A percentile compares a stretch with the other conserved stretches of the same genome.
Conservation (phyloP, 1,140 invertebrate species). For the Holotrichia oblita region DNA sequence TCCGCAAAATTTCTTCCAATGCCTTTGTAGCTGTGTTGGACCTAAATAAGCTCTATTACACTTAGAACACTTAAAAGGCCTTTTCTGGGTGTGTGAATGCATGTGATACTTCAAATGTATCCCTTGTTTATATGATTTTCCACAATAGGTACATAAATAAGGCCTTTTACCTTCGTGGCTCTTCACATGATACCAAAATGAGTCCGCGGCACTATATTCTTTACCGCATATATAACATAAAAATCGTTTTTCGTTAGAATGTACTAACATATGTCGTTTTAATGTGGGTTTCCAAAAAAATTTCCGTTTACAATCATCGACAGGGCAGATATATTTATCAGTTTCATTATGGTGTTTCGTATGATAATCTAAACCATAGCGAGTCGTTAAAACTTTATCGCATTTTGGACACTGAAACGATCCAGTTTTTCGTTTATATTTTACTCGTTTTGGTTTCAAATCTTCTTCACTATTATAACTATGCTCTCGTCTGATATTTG, state of each 20-base stretch:
- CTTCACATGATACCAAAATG: slow-evolving; percentile 23
- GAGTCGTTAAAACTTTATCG: neutral
- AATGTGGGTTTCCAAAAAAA: slow-evolving; percentile 19
- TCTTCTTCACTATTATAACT: slow-evolving; percentile 5
- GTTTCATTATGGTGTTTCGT: neutral
- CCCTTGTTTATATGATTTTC: slow-evolving; percentile 64
- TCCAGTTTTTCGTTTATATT: neutral
- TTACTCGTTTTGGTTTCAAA: neutral
- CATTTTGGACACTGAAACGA: slow-evolving; percentile 2
- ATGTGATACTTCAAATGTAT: slow-evolving; percentile 64
- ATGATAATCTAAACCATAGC: slow-evolving; percentile 3
- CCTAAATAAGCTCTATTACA: slow-evolving; percentile 39
- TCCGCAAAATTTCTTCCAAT: slow-evolving; percentile 10
- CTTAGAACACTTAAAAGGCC: slow-evolving; percentile 61
- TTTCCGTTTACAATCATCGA: slow-evolving; percentile 1
- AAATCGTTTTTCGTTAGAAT: slow-evolving; percentile 14
- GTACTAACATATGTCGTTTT: slow-evolving; percentile 15
- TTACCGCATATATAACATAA: slow-evolving; percentile 13
- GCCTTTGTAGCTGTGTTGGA: neutral
- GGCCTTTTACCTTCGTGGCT: slow-evolving; percentile 71
- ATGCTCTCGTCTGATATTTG: neutral
- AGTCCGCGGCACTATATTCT: neutral
- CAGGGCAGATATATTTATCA: neutral
- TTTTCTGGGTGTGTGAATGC: slow-evolving; percentile 65
- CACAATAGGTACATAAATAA: slow-evolving; percentile 68